Evolutionary conservation across 2,888 invertebrate species (phyloP).

Genomic region (Eilema caniola): DNA sequence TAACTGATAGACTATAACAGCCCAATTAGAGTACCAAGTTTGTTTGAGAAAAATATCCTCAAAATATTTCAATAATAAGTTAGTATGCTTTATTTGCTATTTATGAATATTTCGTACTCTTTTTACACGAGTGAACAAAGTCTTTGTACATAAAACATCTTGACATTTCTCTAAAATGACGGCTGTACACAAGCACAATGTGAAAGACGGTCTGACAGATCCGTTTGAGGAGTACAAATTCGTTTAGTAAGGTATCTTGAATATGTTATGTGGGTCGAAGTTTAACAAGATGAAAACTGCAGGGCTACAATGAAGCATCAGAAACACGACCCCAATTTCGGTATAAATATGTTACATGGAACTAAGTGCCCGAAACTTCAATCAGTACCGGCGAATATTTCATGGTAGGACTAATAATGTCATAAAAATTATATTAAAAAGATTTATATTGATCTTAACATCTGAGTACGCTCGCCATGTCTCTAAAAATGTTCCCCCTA

Average conservation of each 20-base stretch:
- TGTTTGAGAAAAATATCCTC: neutral
- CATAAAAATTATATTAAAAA: no score
- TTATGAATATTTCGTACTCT: neutral
- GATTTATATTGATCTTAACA: no score
- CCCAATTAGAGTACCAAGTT: neutral
- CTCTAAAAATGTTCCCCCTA: no score
- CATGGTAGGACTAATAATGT: no score
- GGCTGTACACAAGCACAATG: neutral
- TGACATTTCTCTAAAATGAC: neutral
- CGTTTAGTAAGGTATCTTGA: neutral
- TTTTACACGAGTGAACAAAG: constrained; percentile 1
- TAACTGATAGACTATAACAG: neutral
- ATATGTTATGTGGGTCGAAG: neutral
- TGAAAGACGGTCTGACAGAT: neutral
- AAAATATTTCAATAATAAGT: constrained; percentile 7
- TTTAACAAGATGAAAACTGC: neutral
- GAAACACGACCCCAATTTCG: no score
- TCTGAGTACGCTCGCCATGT: no score
- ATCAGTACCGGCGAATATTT: no score
- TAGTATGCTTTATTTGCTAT: neutral
- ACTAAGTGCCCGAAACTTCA: no score
- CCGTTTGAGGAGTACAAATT: neutral
- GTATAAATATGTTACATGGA: no score
- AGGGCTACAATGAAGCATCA: no score
- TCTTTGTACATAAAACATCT: neutral